Evolutionary conservation across 2,888 invertebrate species (phyloP).

Genomic region (Trachelus troglodyta): DNA sequence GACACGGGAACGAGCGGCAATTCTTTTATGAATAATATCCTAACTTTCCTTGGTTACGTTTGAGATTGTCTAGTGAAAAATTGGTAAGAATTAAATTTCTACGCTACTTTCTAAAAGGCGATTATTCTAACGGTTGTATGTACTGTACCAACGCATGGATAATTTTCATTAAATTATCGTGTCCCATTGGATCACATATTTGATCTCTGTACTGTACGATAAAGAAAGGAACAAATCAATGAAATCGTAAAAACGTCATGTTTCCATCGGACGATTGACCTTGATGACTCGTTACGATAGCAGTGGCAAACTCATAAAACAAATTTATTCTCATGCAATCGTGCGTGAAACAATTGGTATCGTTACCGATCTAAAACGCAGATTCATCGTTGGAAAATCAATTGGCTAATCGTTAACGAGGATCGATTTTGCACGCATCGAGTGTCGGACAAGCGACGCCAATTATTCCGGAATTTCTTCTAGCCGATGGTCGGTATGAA

Average conservation of each 20-base stretch:
- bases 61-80: background rate
- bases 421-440: background rate
- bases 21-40: background rate
- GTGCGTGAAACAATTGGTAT: background rate
- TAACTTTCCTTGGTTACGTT: background rate
- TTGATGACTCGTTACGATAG: constrained; percentile 1
- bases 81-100: background rate
- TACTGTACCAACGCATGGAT: background rate
- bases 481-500: background rate
- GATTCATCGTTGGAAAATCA: background rate
- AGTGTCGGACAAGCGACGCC: background rate
- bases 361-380: background rate
- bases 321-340: background rate
- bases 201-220: background rate
- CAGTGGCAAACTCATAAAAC: background rate
- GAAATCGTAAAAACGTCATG: background rate
- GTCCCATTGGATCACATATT: too few species aligned
- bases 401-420: background rate
- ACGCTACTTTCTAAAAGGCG: background rate
- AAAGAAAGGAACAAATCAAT: background rate
- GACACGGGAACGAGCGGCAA: background rate
- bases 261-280: background rate
- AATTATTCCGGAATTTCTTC: constrained; percentile 5
- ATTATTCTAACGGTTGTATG: background rate
- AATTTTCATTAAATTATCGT: background rate